Evolutionary conservation across 2,888 invertebrate species (phyloP), one percentile per base, ranked within the genome.

Genomic region (Cheilosia soror): DNA sequence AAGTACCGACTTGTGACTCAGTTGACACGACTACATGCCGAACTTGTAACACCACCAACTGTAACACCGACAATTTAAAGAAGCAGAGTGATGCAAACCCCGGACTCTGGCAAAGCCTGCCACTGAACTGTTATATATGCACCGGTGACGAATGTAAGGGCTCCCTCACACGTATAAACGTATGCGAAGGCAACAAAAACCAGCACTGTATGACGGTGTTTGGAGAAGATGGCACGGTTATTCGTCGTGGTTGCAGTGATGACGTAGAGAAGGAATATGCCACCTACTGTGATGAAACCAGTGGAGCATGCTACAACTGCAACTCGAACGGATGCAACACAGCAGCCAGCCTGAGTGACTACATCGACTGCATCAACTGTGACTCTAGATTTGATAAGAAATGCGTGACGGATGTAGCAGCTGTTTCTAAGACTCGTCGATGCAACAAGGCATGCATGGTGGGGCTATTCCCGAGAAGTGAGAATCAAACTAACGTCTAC

Each of bases 201-300:
- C 90, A 91, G 13, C 89, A 90, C 25, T 91, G 91, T 47, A 88
- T 90, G 88, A 90, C 90, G 0, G 89, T 91, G 0, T 91, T 91
- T 27, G 87, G 88, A 65, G 81, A 25, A 0, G 57, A 72, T 0
- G 89, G 88, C 0, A 62, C 69, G 5, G 89, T 90, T 2, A 25
- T 80, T 0, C 78, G 86, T 6, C 90, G 90, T 2, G 91, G 91
- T 15, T 91, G 91, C 71, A 91, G 90, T 51, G 73, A 87, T 29
- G 82, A 40, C 6, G 88, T 91, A 4, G 91, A 91, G 63, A 7
- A 44, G 0, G 42, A 87, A 2, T 87, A 78, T 25, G 80, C 85
- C 27, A 6, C 9, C 4, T 90, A 89, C 77, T 91, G 91, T 33
- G 89, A 91, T 72, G 79, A 33, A 0, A 88, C 87, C 7, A 37